Base-by-base conservation (phyloP, 2,888 invertebrate genomes). In the Deilephila porcellus region DNA sequence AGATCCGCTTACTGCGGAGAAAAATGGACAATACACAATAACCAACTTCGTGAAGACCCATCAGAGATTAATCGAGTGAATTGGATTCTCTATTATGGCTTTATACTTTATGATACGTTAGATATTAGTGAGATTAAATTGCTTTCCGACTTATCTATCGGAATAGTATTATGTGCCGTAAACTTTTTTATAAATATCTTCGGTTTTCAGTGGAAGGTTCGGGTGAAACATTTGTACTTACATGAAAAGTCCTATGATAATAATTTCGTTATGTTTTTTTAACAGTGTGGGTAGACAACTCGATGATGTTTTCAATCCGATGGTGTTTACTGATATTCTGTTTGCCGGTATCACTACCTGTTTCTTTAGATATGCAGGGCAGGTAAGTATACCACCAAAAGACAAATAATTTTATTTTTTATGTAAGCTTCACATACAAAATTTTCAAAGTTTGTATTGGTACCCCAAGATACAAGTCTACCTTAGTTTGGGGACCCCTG, bases 31-130 rank as follows among this genome's bases (percentile, higher is more conserved):
- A n/a, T 72, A 71, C 20, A 73, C 76, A 8, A 77, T 89, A n/a
- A 75, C 83, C 73, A 79, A 80, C 3, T 81, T 91, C 72, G 80
- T 90, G 32, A 76, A 76, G 8, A 84, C 80, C 73, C 92, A 92
- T 74, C 92, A 91, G 77, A 82, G 80, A 34, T 73, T 90, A 7
- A 85, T 91, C 37, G 74, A 73, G 92, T 92, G 76, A 83, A 84
- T 79, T 67, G 67, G 52, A 67, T 67, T 67, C 52, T 67, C 45
- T 67, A 25, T 52, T 67, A 52, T 67, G 37, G 64, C 37, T 64
- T 34, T n/a, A 17, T 45, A 73, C 29, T 70, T 56, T 71, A 71
- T 74, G 37, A 60, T 75, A 74, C 52, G 19, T 60, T 75, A 25
- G 74, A 74, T 73, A 78, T 67, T 67, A 52, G 67, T 67, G 52